These are phyloP conservation scores for Microctenopoma lineatum DNA, from an alignment of 2,797 vertebrate genomes.

Conservation along the genomic window DNA sequence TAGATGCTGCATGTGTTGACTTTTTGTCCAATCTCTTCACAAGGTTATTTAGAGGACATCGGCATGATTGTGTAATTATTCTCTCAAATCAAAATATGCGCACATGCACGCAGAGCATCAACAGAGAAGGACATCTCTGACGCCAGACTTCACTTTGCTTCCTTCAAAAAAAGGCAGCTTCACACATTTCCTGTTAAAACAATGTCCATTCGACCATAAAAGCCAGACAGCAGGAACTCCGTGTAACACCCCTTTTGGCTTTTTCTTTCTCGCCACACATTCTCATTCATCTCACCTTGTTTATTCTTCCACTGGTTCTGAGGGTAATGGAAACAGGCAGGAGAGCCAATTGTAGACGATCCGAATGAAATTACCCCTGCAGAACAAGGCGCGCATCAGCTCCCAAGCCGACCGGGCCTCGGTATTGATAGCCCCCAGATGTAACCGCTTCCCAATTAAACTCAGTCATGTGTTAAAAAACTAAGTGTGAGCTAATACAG, in stretches of 20 bases:
- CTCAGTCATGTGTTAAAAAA: conserved; percentile 36
- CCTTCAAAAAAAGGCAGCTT: conserved; percentile 9
- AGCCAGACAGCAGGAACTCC: conserved; percentile 36
- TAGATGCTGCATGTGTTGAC: not conserved
- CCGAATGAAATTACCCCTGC: conserved; percentile 66
- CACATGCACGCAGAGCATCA: not conserved
- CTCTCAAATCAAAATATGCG: not conserved
- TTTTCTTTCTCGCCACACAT: conserved; percentile 29
- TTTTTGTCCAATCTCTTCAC: not conserved
- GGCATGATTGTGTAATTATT: not conserved
- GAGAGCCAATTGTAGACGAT: conserved; percentile 67
- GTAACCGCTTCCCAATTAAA: conserved; percentile 76
- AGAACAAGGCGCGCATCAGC: conserved; percentile 43
- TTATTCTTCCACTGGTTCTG: conserved; percentile 59
- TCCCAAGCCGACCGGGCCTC: conserved; percentile 31
- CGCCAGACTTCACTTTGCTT: not conserved
- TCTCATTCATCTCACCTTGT: conserved; percentile 68
- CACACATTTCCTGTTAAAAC: conserved; percentile 34
- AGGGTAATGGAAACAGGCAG: conserved; percentile 73
- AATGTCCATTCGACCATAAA: conserved; percentile 27
- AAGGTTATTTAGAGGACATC: conserved; percentile 17
- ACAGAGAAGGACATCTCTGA: conserved; percentile 9
- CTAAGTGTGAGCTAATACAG: conserved; percentile 43
- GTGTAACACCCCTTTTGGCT: conserved; percentile 35
- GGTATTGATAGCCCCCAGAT: conserved; percentile 61